Conservation (phyloP, 2,113 vertebrate genomes). For the Sinocyclocheilus rhinocerous region DNA sequence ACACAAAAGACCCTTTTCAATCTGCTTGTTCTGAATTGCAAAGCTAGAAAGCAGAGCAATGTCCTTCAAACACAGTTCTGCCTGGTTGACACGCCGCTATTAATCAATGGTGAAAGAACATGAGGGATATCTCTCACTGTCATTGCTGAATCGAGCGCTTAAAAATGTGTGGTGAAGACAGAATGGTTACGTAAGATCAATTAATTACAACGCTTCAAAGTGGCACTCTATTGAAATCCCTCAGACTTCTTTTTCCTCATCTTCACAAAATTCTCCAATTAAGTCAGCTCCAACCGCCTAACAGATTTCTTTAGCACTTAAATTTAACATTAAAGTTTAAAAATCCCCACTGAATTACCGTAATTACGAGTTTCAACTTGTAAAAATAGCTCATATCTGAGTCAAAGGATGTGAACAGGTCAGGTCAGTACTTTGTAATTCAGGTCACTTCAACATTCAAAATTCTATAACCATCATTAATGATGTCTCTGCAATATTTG, state of each 20-base stretch:
- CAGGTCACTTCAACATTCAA: not conserved
- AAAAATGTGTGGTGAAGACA: not conserved
- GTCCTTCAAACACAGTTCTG: slow-evolving; percentile 12
- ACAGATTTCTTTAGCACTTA: not conserved
- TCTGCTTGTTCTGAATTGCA: not conserved
- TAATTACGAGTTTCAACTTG: not conserved
- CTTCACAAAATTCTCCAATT: not conserved
- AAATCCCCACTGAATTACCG: not conserved
- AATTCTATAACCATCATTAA: not conserved
- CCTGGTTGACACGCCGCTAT: not conserved
- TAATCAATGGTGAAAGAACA: slow-evolving; percentile 2
- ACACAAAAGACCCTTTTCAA: slow-evolving; percentile 11
- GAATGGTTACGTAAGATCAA: not conserved
- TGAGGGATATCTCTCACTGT: slow-evolving; percentile 19
- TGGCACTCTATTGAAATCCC: not conserved
- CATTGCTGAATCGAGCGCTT: not conserved
- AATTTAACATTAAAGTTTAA: not conserved
- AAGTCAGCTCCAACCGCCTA: not conserved
- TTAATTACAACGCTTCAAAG: not conserved
- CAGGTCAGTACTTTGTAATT: not conserved
- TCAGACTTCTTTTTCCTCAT: not conserved
- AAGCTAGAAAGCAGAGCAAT: not conserved
- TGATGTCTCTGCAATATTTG: not conserved
- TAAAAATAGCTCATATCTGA: not conserved
- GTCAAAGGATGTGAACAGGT: not conserved